Base-by-base conservation (phyloP, 2,797 vertebrate species). In the Urocyon cinereoargenteus region DNA sequence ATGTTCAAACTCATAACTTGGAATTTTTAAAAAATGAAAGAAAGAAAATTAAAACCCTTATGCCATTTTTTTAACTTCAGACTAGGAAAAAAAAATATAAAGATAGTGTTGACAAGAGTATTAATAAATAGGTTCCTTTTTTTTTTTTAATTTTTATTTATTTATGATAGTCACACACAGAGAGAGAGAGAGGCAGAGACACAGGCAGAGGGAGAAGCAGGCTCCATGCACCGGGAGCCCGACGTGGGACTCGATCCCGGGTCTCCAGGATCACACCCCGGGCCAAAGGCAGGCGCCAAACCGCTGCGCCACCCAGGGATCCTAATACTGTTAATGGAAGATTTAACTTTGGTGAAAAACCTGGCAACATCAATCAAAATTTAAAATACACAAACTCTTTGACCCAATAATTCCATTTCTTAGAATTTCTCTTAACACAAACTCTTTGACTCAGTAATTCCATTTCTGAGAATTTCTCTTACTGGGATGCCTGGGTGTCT, bases 391-490 rank as follows among this genome's bases (percentile, higher is more conserved):
- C 28, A 84, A 22, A n/a, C 11, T 87, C 59, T 51, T 66, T 96
- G 51, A 85, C 40, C 34, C 53, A 92, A 9, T 45, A 94, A 94
- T 90, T 95, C 11, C 62, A 79, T 79, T 97, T 92, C 82, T 96
- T 87, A 88, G 53, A 84, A 90, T 93, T 83, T 91, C 45, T 85
- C 40, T 77, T 79, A 93, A 40, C 40, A 40, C 40, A 40, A 40
- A 40, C 40, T 40, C 40, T 40, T 40, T 40, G 40, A 40, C 40
- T 5, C 40, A 40, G 40, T 40, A 40, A 40, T 40, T 40, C 40
- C 40, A 40, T 40, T 40, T 40, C 40, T 40, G 5, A 40, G 40
- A 40, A 45, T 45, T 45, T 45, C 40, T 45, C 40, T 45, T 45
- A 45, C 40, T 8, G 40, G 40, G 40, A 45, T 45, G 40, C 40